These are phyloP conservation scores for Liodrosophila aerea DNA, from an alignment of 2,888 invertebrate species.

Conservation along the genomic window DNA sequence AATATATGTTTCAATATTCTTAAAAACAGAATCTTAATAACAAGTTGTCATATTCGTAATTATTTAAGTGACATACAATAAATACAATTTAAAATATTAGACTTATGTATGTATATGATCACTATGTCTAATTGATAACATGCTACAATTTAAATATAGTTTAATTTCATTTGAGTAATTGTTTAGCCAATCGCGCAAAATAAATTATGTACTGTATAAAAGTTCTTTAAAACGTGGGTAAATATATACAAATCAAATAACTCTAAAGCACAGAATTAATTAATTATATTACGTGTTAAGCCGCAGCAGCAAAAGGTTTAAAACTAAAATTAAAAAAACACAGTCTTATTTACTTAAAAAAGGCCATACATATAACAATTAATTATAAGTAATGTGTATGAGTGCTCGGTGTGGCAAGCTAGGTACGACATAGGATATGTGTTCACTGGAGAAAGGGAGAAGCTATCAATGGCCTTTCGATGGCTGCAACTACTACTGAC, in stretches of 20 bases:
- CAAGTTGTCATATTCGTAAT: too few species aligned
- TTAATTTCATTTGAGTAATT: conserved; percentile 42
- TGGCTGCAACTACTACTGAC: too few species aligned
- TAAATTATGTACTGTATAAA: conserved; percentile 62
- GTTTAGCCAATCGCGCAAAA: conserved; percentile 71
- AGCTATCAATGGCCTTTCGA: conserved; percentile 4
- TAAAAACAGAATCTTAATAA: too few species aligned
- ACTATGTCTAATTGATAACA: too few species aligned
- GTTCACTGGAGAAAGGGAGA: conserved; percentile 42
- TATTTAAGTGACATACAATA: too few species aligned
- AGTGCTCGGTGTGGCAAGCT: conserved; percentile 37
- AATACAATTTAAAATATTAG: too few species aligned
- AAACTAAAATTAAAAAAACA: conserved; percentile 59
- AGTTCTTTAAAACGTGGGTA: conserved; percentile 46
- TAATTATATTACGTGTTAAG: conserved; percentile 58
- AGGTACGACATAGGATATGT: conserved; percentile 58
- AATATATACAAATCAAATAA: conserved; percentile 66
- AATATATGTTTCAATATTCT: too few species aligned
- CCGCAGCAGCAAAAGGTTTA: conserved; percentile 22
- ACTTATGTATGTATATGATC: too few species aligned
- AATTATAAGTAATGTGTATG: background rate
- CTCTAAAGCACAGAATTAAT: too few species aligned
- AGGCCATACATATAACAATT: conserved; percentile 46
- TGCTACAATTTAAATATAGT: too few species aligned
- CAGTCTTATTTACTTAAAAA: conserved; percentile 69